Conservation (phyloP, 1,140 invertebrate species). For the Ceratosolen solmsi region DNA sequence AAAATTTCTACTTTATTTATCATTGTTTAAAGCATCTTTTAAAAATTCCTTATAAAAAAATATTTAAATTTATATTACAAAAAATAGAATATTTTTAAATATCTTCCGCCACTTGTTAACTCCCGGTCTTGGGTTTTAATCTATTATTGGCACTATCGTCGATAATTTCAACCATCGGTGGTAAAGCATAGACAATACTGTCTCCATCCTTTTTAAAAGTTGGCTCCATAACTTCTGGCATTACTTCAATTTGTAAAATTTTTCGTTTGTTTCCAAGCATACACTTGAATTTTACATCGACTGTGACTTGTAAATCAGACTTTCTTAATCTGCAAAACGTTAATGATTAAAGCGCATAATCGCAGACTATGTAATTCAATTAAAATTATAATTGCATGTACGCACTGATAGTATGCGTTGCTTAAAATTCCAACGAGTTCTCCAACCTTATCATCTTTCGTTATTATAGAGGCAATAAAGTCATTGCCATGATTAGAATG, state of each 20-base stretch:
- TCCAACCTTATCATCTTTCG: conserved; percentile 84
- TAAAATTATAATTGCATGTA: conserved; percentile 54
- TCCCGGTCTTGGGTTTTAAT: conserved; percentile 58
- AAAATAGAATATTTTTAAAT: conserved; percentile 43
- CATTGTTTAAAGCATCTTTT: conserved; percentile 23
- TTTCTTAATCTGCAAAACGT: conserved; percentile 74
- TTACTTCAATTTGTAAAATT: conserved; percentile 77
- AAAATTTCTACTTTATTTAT: neutral
- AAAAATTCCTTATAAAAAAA: conserved; percentile 45
- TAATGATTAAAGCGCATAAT: neutral
- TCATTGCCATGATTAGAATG: conserved; percentile 93
- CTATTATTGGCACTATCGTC: conserved; percentile 58
- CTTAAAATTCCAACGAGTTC: conserved; percentile 91
- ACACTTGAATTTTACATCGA: conserved; percentile 78
- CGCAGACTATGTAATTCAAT: neutral
- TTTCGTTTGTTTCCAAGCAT: conserved; percentile 83
- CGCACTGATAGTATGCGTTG: conserved; percentile 83
- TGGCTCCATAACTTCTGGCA: conserved; percentile 74
- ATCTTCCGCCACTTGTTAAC: conserved; percentile 52
- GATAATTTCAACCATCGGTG: conserved; percentile 70
- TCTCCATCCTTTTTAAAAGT: conserved; percentile 78
- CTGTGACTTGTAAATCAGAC: conserved; percentile 79
- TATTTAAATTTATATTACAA: conserved; percentile 46
- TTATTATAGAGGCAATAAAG: conserved; percentile 81
- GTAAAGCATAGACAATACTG: conserved; percentile 75